A percentile compares a stretch with the other conserved stretches of the same genome.
phyloP scores from a whole-genome alignment of 2,113 vertebrate genomes.

The Leptobrachium leishanense region DNA sequence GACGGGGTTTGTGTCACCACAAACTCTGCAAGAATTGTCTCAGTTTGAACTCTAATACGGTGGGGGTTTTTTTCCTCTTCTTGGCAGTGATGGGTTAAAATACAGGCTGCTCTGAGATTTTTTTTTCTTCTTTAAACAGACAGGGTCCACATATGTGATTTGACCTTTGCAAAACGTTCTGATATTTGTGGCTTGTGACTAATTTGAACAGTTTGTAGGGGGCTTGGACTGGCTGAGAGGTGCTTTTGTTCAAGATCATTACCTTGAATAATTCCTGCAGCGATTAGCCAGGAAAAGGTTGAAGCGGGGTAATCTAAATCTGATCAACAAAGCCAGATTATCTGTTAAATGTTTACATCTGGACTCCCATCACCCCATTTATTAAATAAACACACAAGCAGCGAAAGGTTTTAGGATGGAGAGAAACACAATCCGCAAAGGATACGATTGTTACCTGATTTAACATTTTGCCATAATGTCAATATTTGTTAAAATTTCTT shows the following conservation, averaged over 20 bases:
- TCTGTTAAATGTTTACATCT: constrained; percentile 47
- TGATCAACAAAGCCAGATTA: constrained; percentile 48
- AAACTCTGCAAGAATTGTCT: no score
- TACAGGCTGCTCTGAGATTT: constrained; percentile 3
- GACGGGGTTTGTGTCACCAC: no score
- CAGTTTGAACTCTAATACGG: no score
- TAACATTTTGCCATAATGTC: no score
- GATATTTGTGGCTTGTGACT: constrained; percentile 49
- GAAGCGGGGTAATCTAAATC: constrained; percentile 45
- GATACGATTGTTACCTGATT: no score
- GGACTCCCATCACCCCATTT: constrained; percentile 28
- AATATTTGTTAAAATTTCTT: no score
- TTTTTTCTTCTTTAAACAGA: not conserved
- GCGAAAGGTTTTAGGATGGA: not conserved
- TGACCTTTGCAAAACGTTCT: constrained; percentile 49
- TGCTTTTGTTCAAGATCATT: constrained; percentile 49
- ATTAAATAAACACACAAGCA: constrained; percentile 30
- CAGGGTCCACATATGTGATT: constrained; percentile 48
- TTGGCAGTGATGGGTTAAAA: constrained; percentile 29
- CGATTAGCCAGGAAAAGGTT: constrained; percentile 41
- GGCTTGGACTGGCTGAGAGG: constrained; percentile 42
- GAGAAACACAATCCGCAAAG: no score
- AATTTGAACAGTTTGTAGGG: constrained; percentile 48
- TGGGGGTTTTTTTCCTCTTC: constrained; percentile 8
- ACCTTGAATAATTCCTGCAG: constrained; percentile 50